Evolutionary conservation across 2,113 vertebrate species (phyloP).

Genomic region (Boleophthalmus pectinirostris): DNA sequence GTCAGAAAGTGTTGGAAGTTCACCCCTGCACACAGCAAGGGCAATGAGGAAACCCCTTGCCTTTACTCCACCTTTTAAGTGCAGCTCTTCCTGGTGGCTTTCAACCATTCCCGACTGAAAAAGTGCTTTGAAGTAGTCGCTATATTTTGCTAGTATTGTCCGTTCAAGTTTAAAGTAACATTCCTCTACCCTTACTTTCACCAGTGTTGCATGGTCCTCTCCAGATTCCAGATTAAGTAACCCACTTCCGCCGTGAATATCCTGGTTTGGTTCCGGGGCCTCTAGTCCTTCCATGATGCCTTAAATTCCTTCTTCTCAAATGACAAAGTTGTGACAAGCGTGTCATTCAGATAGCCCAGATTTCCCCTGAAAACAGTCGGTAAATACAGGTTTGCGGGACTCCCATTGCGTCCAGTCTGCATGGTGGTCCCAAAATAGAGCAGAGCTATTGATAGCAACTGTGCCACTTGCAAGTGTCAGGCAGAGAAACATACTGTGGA

Average conservation of each 20-base stretch:
- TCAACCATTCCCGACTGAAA: conserved; percentile 93
- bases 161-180: conserved; percentile 83
- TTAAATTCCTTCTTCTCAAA: conserved; percentile 21
- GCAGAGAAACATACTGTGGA: conserved; percentile 58
- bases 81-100: conserved; percentile 80
- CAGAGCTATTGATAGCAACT: conserved; percentile 74
- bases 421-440: conserved; percentile 73
- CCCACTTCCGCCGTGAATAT: conserved; percentile 22
- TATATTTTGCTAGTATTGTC: conserved; percentile 77
- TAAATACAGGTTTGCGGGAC: conserved; percentile 61
- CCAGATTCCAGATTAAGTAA: conserved; percentile 23
- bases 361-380: conserved; percentile 29
- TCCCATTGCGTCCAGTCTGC: conserved; percentile 55
- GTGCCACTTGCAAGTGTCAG: conserved; percentile 52
- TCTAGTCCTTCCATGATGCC: conserved; percentile 65
- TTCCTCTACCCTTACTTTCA: conserved; percentile 84
- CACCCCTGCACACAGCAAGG: conserved; percentile 82
- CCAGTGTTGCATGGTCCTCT: conserved; percentile 29
- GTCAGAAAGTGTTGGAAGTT: conserved; percentile 75
- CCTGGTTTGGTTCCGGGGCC: conserved; percentile 31
- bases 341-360: conserved; percentile 40
- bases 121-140: conserved; percentile 90
- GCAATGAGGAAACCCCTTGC: conserved; percentile 82
- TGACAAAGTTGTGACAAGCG: conserved; percentile 23
- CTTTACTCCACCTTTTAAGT: conserved; percentile 80